Evolutionary conservation across 2,888 invertebrate genomes (phyloP), one percentile per base, ranked within the genome.

Genomic region (Zonitis immaculata): DNA sequence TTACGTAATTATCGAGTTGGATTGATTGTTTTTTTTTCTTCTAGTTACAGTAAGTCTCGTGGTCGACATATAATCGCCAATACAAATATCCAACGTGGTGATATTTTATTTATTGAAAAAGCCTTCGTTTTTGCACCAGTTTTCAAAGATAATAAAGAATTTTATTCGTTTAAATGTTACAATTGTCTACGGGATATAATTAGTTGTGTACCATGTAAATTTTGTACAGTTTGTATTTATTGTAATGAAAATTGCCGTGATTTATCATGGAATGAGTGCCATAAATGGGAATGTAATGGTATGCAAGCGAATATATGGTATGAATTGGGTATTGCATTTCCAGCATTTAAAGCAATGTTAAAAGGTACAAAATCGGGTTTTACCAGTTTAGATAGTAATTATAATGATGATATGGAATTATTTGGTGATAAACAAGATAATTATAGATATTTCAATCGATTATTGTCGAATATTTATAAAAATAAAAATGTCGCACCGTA

Each of bases 41-140:
- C 44, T 65, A 82, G 83, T 57, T 79, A 79, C 55, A 81, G 78
- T 57, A 73, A 79, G 42, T 73, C 78, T 20, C 79, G 77, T 51
- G 90, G 90, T 0, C 79, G 90, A 26, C 81, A 84, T 71, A 84
- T 91, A 11, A 69, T 84, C 26, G 82, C 88, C 1, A 80, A 76
- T 9, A 76, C 78, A 54, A 71, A 77, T 27, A 78, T 89, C 3
- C 72, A 76, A 7, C 78, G 81, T 44, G 91, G 90, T 0, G 87
- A 90, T 62, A 78, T 88, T 0, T 73, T 96, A 32, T 89, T 93
- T 71, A 79, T 85, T 0, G 95, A 95, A 73, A 82, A 85, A 63
- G 89, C 95, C 0, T 89, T 87, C 71, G 84, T 89, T 1, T 88
- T 89, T 73, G 89, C 92, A 2, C 79, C 83, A 57, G 71, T 86